Evolutionary conservation across 2,797 vertebrate genomes (phyloP), one percentile per base, ranked within the genome.

Genomic region (Aphelocoma californica): DNA sequence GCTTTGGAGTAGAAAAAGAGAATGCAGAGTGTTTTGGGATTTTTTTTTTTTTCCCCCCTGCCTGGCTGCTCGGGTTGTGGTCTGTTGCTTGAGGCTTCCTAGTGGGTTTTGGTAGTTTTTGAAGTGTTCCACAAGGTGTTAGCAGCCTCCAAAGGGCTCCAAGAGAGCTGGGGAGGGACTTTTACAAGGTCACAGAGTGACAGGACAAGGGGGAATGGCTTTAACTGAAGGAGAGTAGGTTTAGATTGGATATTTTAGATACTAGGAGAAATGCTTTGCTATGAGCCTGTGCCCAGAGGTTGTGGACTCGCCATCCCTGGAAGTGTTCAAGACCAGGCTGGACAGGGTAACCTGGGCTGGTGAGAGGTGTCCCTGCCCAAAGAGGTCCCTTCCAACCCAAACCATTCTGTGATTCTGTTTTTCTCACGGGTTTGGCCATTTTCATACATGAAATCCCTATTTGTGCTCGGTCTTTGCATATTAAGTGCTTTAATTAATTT

Each of bases 371-470:
- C 69, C 25, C 20, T 60, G 38, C 38, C 77, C 47, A 28, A 48
- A 48, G 14, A 25, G 8, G 64, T 38, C 9, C 28, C 16, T 70
- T 70, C 44, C 57, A 64, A 44, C 24, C 12, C 79, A 44, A 56
- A 14, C 23, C 17, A 29, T 29, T 9, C 64, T 26, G 14, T 64
- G 24, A 21, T 17, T 60, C 11, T 26, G 28, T 31, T 29, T 50
- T 60, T 26, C 8, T 5, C 4, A 4, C 25, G 17, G 1, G 0
- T 45, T 48, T 64, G 36, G 19, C 34, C 0, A 0, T 18, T n/a
- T n/a, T n/a, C n/a, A n/a, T n/a, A n/a, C n/a, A n/a, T n/a, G n/a
- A n/a, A n/a, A n/a, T n/a, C n/a, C n/a, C n/a, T n/a, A n/a, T n/a
- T n/a, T n/a, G n/a, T n/a, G n/a, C n/a, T n/a, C n/a, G n/a, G n/a